Percentiles rank a stretch among this genome's conserved stretches.
These are phyloP conservation scores for Actias luna DNA, from an alignment of 2,888 invertebrate species.

Conservation along the genomic window DNA sequence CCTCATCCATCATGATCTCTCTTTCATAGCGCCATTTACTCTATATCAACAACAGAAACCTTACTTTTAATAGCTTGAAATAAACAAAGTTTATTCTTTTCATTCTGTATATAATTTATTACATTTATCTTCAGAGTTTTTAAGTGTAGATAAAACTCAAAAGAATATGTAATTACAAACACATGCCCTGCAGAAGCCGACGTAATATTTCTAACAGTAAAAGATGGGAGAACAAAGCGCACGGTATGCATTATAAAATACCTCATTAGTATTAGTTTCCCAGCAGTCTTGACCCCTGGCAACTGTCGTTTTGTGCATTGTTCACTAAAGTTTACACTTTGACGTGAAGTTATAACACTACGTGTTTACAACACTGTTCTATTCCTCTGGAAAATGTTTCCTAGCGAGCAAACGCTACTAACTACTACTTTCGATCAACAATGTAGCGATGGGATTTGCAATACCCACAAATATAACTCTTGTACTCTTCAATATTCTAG, in stretches of 20 bases:
- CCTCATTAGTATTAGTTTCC: conserved; percentile 38
- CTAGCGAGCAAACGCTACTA: not conserved
- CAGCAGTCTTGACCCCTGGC: conserved; percentile 28
- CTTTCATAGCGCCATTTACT: no score
- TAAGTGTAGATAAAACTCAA: not conserved
- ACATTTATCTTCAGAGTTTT: not conserved
- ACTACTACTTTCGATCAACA: not conserved
- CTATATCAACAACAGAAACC: no score
- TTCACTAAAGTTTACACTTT: conserved; percentile 16
- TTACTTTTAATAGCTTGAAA: no score
- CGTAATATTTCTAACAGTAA: not conserved
- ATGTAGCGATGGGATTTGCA: not conserved
- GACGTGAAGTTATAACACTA: not conserved
- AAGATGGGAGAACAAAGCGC: conserved; percentile 1
- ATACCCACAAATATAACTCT: not conserved
- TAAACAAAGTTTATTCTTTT: no score
- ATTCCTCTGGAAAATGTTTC: not conserved
- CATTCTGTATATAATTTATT: no score
- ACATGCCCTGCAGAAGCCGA: not conserved
- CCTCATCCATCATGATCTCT: no score
- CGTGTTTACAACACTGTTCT: not conserved
- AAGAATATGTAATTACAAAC: conserved; percentile 2
- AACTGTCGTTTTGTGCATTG: conserved; percentile 29
- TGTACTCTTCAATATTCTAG: no score
- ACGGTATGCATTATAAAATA: conserved; percentile 25